A percentile compares a stretch with the other conserved stretches of the same genome.
These are phyloP conservation scores for Parapsyche elsis DNA, from an alignment of 1,140 invertebrate species.

Conservation along the genomic window DNA sequence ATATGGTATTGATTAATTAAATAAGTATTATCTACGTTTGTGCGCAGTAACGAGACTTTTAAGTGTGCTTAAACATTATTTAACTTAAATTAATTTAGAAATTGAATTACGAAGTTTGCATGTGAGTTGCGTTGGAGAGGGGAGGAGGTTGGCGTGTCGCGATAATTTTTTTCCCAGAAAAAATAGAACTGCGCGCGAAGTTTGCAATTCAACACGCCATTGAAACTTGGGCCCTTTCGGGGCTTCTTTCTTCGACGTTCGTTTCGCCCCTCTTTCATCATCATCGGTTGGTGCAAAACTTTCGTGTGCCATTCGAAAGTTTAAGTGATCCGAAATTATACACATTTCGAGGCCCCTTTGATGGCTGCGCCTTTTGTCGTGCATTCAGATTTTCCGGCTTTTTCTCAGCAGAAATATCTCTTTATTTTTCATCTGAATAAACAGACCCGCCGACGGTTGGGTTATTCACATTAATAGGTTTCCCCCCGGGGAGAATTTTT, in stretches of 20 bases:
- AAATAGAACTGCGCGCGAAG: conserved; percentile 22
- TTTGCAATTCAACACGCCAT: conserved; percentile 37
- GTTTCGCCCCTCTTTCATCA: conserved; percentile 37
- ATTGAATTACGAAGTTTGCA: too few relatives aligned
- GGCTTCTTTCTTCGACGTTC: not conserved
- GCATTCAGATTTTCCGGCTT: conserved; percentile 16
- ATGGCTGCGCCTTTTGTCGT: conserved; percentile 31
- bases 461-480: conserved; percentile 26
- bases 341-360: conserved; percentile 30
- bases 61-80: too few relatives aligned
- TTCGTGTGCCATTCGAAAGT: conserved; percentile 42
- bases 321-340: conserved; percentile 49
- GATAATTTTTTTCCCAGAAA: not conserved
- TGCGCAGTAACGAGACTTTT: too few relatives aligned
- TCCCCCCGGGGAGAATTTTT: not conserved
- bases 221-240: conserved; percentile 35
- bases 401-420: conserved; percentile 15
- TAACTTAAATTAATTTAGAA: too few relatives aligned
- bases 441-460: not conserved
- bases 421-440: conserved; percentile 24
- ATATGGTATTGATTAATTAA: too few relatives aligned
- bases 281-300: conserved; percentile 27
- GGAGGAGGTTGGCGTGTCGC: too few relatives aligned
- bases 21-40: too few relatives aligned
- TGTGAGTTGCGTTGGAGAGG: too few relatives aligned